These are phyloP conservation scores for Galerucella nymphaeae DNA, from an alignment of 2,888 invertebrate species.

Conservation along the genomic window DNA sequence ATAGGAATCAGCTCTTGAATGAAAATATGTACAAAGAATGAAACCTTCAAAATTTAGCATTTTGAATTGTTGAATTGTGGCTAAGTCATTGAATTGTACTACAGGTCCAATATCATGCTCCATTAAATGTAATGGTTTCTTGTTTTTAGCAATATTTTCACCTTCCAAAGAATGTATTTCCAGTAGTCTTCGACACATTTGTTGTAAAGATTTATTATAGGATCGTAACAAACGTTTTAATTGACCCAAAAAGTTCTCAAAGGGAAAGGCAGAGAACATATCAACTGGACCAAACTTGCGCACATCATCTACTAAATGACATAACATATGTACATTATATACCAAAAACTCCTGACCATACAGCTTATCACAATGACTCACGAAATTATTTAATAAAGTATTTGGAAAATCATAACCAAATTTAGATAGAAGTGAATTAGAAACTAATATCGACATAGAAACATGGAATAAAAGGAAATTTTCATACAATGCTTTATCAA, in stretches of 20 bases:
- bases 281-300: constrained; percentile 11
- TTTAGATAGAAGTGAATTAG: constrained; percentile 7
- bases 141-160: neutral
- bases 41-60: neutral
- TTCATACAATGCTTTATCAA: constrained; percentile 27
- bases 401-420: constrained; percentile 11
- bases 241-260: constrained; percentile 7
- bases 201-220: constrained; percentile 7
- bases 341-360: constrained; percentile 16
- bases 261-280: constrained; percentile 5
- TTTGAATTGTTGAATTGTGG: constrained; percentile 11
- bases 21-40: neutral
- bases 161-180: neutral
- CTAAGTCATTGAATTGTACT: neutral
- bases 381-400: neutral
- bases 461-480: constrained; percentile 25
- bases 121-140: constrained; percentile 2
- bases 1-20: constrained; percentile 11
- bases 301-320: constrained; percentile 14
- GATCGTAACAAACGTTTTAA: constrained; percentile 8
- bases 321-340: constrained; percentile 13
- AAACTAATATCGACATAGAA: constrained; percentile 10
- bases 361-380: constrained; percentile 11
- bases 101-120: constrained; percentile 18
- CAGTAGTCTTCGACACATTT: no score